Evolutionary conservation across 1,140 invertebrate species (phyloP).

Genomic region (Hermatobates lingyangjiaoensis): DNA sequence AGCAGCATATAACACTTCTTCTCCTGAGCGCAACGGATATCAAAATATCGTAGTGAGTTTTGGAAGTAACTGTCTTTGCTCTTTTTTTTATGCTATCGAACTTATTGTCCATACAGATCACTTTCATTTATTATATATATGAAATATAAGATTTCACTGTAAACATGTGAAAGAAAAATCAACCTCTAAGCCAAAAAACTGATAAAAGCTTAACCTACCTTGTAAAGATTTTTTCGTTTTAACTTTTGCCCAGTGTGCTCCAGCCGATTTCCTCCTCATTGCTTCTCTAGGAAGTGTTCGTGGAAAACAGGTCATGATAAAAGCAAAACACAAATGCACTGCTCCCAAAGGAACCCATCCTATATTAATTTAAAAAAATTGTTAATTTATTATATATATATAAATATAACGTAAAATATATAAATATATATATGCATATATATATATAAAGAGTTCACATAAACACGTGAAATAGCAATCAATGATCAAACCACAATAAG

Average conservation of each 20-base stretch:
- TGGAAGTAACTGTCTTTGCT: too few relatives aligned
- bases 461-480: too few relatives aligned
- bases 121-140: background rate
- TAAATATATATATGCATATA: too few relatives aligned
- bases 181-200: background rate
- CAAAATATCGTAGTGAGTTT: too few relatives aligned
- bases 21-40: too few relatives aligned
- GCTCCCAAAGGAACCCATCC: constrained; percentile 18
- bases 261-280: background rate
- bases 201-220: background rate
- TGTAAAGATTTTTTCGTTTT: constrained; percentile 11
- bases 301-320: constrained; percentile 15
- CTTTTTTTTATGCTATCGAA: too few relatives aligned
- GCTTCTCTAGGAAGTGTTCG: constrained; percentile 15
- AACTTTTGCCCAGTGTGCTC: too few relatives aligned
- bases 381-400: background rate
- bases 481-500: too few relatives aligned
- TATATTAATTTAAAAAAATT: constrained; percentile 6
- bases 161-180: background rate
- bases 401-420: background rate
- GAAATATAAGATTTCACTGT: background rate
- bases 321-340: constrained; percentile 10
- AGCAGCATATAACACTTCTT: too few relatives aligned
- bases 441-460: too few relatives aligned
- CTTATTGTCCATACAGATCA: background rate